Evolutionary conservation across 2,113 vertebrate species (phyloP).

Genomic region (Motacilla alba): DNA sequence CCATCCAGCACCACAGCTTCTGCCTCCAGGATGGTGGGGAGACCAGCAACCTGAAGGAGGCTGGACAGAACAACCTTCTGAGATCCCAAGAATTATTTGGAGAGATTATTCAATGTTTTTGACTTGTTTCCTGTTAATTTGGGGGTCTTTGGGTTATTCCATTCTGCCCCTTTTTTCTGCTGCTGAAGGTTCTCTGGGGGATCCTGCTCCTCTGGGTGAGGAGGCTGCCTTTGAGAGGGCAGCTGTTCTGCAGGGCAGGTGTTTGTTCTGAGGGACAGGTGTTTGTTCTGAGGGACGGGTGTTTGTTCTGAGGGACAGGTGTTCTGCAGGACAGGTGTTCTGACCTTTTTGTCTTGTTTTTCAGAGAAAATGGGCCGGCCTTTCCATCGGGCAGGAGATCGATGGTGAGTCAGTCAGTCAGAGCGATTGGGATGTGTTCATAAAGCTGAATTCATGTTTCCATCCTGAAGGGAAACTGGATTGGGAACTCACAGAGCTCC

Average conservation of each 20-base stretch:
- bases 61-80: background rate
- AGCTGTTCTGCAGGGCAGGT: background rate
- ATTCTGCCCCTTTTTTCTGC: background rate
- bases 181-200: rapidly evolving
- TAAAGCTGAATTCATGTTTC: background rate
- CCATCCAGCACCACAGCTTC: background rate
- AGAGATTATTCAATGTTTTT: background rate
- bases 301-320: background rate
- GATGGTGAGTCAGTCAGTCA: constrained; percentile 80
- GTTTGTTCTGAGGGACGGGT: background rate
- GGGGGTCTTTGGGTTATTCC: background rate
- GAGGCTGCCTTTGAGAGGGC: background rate
- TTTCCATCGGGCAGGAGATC: constrained; percentile 92
- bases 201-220: background rate
- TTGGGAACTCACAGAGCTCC: background rate
- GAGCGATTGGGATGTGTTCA: rapidly evolving
- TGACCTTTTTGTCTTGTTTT: background rate
- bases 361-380: constrained; percentile 96
- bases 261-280: background rate
- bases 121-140: background rate
- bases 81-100: background rate
- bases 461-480: background rate
- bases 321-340: background rate
- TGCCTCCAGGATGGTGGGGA: background rate
- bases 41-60: background rate